Evolutionary conservation across 2,888 invertebrate species (phyloP).

Genomic region (Microctonus aethiopoides): DNA sequence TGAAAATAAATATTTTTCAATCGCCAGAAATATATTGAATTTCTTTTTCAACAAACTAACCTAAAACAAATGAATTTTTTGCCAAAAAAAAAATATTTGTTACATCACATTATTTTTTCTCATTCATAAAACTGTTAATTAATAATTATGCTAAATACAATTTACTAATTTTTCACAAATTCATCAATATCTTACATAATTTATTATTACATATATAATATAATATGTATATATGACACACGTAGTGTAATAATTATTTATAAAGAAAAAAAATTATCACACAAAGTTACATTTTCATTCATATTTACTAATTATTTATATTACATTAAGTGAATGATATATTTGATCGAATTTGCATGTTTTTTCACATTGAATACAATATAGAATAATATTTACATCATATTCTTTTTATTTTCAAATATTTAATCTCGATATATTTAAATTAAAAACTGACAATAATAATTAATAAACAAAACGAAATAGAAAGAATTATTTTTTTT

Average conservation of each 20-base stretch:
- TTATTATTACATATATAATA: not conserved
- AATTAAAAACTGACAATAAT: not conserved
- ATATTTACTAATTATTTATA: not conserved
- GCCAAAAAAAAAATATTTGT: not conserved
- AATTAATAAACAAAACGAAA: no score
- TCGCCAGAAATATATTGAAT: not conserved
- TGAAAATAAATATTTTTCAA: not conserved
- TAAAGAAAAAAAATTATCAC: constrained; percentile 21
- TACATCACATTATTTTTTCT: not conserved
- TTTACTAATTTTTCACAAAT: not conserved
- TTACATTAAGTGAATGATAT: not conserved
- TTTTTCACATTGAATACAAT: constrained; percentile 41
- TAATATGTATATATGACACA: not conserved
- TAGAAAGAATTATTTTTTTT: no score
- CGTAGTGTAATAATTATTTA: not conserved
- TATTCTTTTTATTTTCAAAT: constrained; percentile 3
- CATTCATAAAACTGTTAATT: not conserved
- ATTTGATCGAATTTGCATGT: not conserved
- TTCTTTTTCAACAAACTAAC: no score
- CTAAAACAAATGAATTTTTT: no score
- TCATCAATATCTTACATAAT: not conserved
- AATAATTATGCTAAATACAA: not conserved
- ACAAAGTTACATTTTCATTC: constrained; percentile 40
- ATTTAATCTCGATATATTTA: not conserved
- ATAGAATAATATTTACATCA: constrained; percentile 48